Evolutionary conservation across 2,113 vertebrate species (phyloP), one percentile per base, ranked within the genome.

Genomic region (Ictidomys tridecemlineatus): DNA sequence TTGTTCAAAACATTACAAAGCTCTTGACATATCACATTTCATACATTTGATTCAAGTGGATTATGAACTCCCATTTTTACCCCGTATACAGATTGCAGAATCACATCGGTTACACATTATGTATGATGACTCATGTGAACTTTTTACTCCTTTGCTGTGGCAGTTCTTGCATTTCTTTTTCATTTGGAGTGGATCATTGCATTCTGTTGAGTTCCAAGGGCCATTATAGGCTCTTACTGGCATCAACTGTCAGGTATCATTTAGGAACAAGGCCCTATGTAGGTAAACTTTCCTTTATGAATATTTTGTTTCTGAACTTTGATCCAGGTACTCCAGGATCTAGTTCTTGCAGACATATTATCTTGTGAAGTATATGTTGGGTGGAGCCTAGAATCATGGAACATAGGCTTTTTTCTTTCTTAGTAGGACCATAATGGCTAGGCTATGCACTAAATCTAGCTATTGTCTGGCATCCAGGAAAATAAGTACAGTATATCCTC

Each of bases 251-350:
- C 42, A 65, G 14, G 11, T 5, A 11, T 17, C 20, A 42, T 34
- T 37, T 28, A 69, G 32, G 45, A 14, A 5, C 7, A 42, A 3
- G 14, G 4, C 0, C 34, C 26, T 9, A 28, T 4, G 2, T 56
- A 18, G 0, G 13, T 28, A 24, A 48, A 17, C 22, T 51, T 42
- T 34, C 30, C 80, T 26, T 45, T 34, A 65, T 8, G 8, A 30
- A 18, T 34, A 24, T 26, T 20, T 4, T 17, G 32, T n/a, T 39
- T 18, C 39, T 61, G 22, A 28, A 5, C 2, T 20, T 77, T 37
- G 14, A n/a, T 28, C 16, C 5, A 26, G 12, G 26, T 34, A 11
- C 8, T 1, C 56, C n/a, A 28, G 7, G 4, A 3, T 30, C 28
- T 26, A 24, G 37, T 13, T 32, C 17, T n/a, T 20, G 20, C 45